phyloP scores from a whole-genome alignment of 1,140 invertebrate species.

The Oedothorax gibbosus region DNA sequence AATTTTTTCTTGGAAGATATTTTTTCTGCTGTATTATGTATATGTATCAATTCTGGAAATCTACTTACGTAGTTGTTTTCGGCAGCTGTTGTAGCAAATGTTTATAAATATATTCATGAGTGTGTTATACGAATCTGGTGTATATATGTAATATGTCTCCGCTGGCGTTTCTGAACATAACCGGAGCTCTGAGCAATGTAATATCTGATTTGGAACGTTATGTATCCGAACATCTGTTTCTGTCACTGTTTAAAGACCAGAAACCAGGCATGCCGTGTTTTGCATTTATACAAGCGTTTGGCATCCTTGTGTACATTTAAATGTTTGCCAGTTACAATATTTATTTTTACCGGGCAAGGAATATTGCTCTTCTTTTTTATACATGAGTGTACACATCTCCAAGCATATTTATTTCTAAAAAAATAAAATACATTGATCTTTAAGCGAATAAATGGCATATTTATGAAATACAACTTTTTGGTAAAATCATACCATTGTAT shows the following conservation, averaged over 20 bases:
- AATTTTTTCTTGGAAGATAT: slow-evolving; percentile 27
- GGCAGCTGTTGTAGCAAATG: slow-evolving; percentile 42
- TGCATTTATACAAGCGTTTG: slow-evolving; percentile 4
- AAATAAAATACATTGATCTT: too few species aligned
- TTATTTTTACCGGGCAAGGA: too few species aligned
- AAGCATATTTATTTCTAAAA: too few species aligned
- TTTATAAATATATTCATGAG: slow-evolving; percentile 59
- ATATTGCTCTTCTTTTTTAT: too few species aligned
- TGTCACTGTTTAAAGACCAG: background rate
- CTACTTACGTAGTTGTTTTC: slow-evolving; percentile 51
- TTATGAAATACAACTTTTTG: too few species aligned
- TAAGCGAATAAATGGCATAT: too few species aligned
- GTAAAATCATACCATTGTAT: too few species aligned
- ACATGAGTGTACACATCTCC: too few species aligned
- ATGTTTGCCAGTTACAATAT: too few species aligned
- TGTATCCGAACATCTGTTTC: background rate
- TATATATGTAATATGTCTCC: slow-evolving; percentile 50
- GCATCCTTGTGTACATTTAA: too few species aligned
- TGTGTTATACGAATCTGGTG: slow-evolving; percentile 47
- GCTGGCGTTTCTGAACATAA: slow-evolving; percentile 4
- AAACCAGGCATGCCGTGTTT: background rate
- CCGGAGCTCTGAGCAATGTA: slow-evolving; percentile 12
- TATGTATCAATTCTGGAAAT: slow-evolving; percentile 52
- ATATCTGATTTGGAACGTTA: slow-evolving; percentile 23
- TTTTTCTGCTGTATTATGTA: slow-evolving; percentile 51